Evolutionary conservation across 2,113 vertebrate genomes (phyloP), one percentile per base, ranked within the genome.

Genomic region (Aspidoscelis tigris): DNA sequence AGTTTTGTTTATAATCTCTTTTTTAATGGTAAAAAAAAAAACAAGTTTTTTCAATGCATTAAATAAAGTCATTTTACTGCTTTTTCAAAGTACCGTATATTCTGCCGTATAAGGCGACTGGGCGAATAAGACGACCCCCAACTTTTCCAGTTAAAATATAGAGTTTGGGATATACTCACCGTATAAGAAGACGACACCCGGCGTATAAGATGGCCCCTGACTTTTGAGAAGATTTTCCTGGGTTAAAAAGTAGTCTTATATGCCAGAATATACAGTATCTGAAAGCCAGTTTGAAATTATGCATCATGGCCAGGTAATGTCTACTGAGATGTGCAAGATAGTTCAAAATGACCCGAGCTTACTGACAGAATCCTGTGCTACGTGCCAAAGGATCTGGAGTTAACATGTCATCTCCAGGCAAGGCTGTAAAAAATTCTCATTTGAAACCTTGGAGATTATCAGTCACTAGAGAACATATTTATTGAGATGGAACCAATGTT

Each of bases 11-110:
- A 61, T 61, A 61, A 16, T 18, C 58, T 66, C 24, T 66, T 66
- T 66, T 26, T 66, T 24, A 16, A 61, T 61, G 58, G 2, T 66
- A 8, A 66, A 66, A 66, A 21, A 9, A 6, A 7, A 16, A 65
- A 86, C 3, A 71, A 3, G 66, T 70, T 83, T 21, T 20, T 90
- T 93, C 87, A 87, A 76, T 88, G 82, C 90, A 94, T 95, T 94
- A 94, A 95, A 95, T 5, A 92, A 92, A 61, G 14, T 18, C 93
- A 93, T n/a, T 69, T 80, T 75, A 80, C 84, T 76, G 89, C 92
- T 83, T 84, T 86, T 91, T 80, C 87, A 50, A 93, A 85, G 86
- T 82, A 91, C 85, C 65, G 64, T 86, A 69, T 77, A 77, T 92
- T 86, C 91, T 91, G 92, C 89, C 87, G 92, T 33, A 33, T 33